Percentiles rank a stretch among this genome's conserved stretches.
phyloP scores from a whole-genome alignment of 2,888 invertebrate genomes.

The Himalopsyche kuldschensis region DNA sequence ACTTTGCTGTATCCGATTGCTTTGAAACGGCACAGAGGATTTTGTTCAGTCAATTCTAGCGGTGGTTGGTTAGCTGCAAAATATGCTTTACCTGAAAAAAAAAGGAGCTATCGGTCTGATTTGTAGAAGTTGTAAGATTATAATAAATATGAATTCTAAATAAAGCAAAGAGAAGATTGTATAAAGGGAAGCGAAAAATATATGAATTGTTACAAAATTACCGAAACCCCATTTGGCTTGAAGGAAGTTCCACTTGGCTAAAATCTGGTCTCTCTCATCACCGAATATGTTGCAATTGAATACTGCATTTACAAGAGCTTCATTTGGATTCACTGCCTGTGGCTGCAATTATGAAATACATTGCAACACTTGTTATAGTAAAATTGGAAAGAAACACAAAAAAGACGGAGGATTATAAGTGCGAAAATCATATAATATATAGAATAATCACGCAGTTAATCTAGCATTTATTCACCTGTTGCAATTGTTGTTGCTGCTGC shows the following conservation, averaged over 20 bases:
- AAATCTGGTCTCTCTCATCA: constrained; percentile 90
- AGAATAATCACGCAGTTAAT: background rate
- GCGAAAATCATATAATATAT: no score
- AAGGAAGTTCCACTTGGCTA: constrained; percentile 93
- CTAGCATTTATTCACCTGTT: constrained; percentile 40
- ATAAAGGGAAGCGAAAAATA: background rate
- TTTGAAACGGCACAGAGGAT: constrained; percentile 92
- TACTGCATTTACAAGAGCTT: constrained; percentile 73
- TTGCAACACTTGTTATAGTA: background rate
- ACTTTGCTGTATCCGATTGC: constrained; percentile 91
- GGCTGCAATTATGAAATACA: constrained; percentile 46
- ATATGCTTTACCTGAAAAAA: constrained; percentile 67
- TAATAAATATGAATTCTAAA: background rate
- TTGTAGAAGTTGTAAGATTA: no score
- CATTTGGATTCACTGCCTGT: constrained; percentile 63
- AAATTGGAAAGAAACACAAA: no score
- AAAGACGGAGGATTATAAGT: no score
- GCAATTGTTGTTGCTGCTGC: constrained; percentile 55
- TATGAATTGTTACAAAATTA: constrained; percentile 45
- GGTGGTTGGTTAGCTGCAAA: constrained; percentile 77
- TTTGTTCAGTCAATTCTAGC: constrained; percentile 83
- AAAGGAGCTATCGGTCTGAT: background rate
- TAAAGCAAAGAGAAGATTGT: background rate
- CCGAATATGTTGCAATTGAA: constrained; percentile 84
- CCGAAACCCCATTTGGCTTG: constrained; percentile 90